Conservation (phyloP, 2,797 vertebrate genomes). For the Mergus octosetaceus region DNA sequence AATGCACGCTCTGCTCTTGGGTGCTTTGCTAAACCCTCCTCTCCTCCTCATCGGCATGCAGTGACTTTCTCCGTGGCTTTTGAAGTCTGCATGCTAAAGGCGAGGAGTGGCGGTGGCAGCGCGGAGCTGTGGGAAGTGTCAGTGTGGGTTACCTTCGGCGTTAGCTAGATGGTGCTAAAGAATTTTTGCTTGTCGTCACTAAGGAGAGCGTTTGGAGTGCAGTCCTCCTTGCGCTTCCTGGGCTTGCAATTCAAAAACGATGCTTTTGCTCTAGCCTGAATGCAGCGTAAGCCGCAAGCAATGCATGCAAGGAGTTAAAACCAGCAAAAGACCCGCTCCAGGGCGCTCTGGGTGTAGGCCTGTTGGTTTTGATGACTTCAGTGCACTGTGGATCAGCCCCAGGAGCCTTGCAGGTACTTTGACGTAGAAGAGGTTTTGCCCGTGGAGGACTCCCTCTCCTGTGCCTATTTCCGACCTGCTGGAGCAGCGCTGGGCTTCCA, state of each 20-base stretch:
- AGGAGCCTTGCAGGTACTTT: not conserved
- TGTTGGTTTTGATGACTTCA: not conserved
- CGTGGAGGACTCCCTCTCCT: not conserved
- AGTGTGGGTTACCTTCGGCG: conserved; percentile 14
- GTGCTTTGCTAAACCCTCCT: not conserved
- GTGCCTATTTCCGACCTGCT: not conserved
- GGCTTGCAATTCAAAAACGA: not conserved
- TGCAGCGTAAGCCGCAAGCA: fast-evolving
- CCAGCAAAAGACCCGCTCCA: fast-evolving
- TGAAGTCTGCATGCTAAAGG: not conserved
- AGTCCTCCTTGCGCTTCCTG: not conserved
- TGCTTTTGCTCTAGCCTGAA: not conserved
- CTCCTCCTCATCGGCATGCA: not conserved
- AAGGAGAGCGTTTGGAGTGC: not conserved
- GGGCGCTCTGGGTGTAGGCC: not conserved
- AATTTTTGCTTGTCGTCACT: conserved; percentile 44
- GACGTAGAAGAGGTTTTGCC: not conserved
- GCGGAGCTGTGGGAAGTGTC: not conserved
- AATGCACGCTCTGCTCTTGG: fast-evolving
- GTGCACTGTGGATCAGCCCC: not conserved
- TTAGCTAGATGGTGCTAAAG: conserved; percentile 74
- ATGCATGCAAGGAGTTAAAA: not conserved
- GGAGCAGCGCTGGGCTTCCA: not conserved
- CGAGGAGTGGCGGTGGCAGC: not conserved
- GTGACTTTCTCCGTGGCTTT: fast-evolving